These are phyloP conservation scores for Selene dorsalis DNA, from an alignment of 2,797 vertebrate genomes.

Conservation along the genomic window DNA sequence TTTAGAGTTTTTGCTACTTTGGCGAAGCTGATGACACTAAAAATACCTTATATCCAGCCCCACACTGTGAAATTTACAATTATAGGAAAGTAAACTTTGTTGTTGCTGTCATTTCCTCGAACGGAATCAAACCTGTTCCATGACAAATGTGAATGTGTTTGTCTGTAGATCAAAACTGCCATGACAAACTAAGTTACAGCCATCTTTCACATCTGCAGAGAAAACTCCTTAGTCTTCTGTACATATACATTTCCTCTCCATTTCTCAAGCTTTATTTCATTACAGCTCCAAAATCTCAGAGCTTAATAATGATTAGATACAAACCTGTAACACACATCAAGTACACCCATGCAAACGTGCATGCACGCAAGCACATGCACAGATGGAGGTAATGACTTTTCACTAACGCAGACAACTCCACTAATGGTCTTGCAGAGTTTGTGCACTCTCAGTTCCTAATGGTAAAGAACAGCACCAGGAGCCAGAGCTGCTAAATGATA, in stretches of 20 bases:
- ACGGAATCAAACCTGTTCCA: conserved; percentile 20
- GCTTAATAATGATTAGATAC: conserved; percentile 56
- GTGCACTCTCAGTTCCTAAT: conserved; percentile 56
- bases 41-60: conserved; percentile 40
- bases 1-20: conserved; percentile 50
- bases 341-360: conserved; percentile 35
- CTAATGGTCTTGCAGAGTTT: conserved; percentile 53
- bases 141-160: conserved; percentile 5
- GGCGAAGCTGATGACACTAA: conserved; percentile 32
- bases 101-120: conserved; percentile 17
- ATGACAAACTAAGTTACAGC: conserved; percentile 5
- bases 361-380: conserved; percentile 32
- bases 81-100: conserved; percentile 27
- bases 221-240: conserved; percentile 23
- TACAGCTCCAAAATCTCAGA: conserved; percentile 32
- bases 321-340: conserved; percentile 38
- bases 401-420: conserved; percentile 43
- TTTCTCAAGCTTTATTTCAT: conserved; percentile 37
- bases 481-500: conserved; percentile 37
- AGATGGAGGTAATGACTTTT: conserved; percentile 67
- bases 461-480: conserved; percentile 54
- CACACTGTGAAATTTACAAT: conserved; percentile 48
- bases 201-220: conserved; percentile 10
- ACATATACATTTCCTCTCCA: conserved; percentile 17
- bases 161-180: conserved; percentile 17